These are phyloP conservation scores for Mungos mungo DNA, from an alignment of 2,113 vertebrate genomes.

Conservation along the genomic window DNA sequence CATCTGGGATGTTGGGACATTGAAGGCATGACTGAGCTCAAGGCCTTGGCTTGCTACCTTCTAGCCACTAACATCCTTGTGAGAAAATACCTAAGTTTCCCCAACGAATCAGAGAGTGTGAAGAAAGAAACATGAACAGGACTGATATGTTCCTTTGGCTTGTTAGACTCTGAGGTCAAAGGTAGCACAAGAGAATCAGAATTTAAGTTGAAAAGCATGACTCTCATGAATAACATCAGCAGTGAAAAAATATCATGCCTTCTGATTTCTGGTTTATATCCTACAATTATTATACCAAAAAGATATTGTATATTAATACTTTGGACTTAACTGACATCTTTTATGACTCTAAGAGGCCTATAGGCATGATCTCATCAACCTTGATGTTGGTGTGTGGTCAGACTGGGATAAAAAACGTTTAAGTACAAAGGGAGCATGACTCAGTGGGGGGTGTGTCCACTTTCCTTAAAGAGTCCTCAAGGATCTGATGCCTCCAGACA, in stretches of 20 bases:
- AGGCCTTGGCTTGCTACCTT: background rate
- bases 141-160: background rate
- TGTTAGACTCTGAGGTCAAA: background rate
- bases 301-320: background rate
- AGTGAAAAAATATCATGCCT: background rate
- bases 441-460: background rate
- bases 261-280: background rate
- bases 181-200: background rate
- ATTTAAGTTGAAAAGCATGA: background rate
- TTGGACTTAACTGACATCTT: slow-evolving; percentile 10
- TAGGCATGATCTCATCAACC: background rate
- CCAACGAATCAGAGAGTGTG: background rate
- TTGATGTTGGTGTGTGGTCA: background rate
- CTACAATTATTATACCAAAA: background rate
- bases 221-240: background rate
- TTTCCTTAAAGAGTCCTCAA: background rate
- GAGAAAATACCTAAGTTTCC: background rate
- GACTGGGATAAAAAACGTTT: background rate
- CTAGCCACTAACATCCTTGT: background rate
- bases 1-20: background rate
- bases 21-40: background rate
- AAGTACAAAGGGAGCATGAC: background rate
- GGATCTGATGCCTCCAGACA: background rate
- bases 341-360: background rate
- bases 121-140: background rate